Evolutionary conservation across 2,888 invertebrate genomes (phyloP).

Genomic region (Patella caerulea): DNA sequence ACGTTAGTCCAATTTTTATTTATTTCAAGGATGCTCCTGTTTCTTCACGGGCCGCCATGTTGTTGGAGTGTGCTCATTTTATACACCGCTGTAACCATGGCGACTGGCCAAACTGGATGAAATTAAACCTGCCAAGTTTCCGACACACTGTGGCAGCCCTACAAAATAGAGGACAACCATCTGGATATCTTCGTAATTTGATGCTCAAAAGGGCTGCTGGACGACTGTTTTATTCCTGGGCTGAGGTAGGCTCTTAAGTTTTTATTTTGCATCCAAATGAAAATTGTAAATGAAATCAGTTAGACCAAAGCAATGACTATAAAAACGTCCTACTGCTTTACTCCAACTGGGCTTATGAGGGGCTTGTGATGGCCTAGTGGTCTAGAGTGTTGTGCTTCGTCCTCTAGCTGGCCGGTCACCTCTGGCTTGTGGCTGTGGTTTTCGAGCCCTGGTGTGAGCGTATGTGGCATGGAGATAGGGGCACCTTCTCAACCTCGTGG

Average conservation of each 20-base stretch:
- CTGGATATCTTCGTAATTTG: slow-evolving; percentile 75
- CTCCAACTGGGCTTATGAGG: too few species aligned
- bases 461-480: too few species aligned
- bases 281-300: too few species aligned
- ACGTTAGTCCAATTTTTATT: neutral
- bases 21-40: slow-evolving; percentile 92
- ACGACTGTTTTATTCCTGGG: slow-evolving; percentile 98
- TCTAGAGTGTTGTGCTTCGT: too few species aligned
- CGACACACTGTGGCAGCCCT: slow-evolving; percentile 65
- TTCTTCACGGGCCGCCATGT: slow-evolving; percentile 89
- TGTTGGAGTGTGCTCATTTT: slow-evolving; percentile 95
- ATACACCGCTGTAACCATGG: slow-evolving; percentile 98
- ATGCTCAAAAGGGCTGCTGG: slow-evolving; percentile 91
- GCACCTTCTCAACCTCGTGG: too few species aligned
- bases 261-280: too few species aligned
- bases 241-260: slow-evolving; percentile 75
- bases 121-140: slow-evolving; percentile 84
- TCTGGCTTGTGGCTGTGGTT: too few species aligned
- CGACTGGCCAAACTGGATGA: slow-evolving; percentile 99
- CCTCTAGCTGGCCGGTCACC: too few species aligned
- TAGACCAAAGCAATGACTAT: too few species aligned
- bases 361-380: too few species aligned
- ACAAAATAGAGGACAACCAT: slow-evolving; percentile 73
- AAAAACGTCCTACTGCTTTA: too few species aligned
- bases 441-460: too few species aligned